Evolutionary conservation across 2,888 invertebrate species (phyloP).

Genomic region (Drosophila putrida): DNA sequence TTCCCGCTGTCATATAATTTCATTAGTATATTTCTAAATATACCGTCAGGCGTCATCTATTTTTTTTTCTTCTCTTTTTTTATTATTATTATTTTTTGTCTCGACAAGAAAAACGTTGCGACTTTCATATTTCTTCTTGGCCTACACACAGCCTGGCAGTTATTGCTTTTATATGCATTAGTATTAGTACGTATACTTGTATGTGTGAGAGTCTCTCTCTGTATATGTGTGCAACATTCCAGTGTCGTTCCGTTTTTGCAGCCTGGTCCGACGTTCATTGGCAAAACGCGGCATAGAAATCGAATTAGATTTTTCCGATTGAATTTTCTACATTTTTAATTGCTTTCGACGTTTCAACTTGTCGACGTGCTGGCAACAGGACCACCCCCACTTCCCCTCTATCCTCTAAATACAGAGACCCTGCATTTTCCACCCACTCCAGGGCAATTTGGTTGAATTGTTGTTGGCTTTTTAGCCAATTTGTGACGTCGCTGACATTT

Average conservation of each 20-base stretch:
- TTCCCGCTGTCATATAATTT: slow-evolving; percentile 70
- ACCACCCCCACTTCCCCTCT: background rate
- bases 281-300: slow-evolving; percentile 80
- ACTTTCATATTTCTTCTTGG: slow-evolving; percentile 74
- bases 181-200: slow-evolving; percentile 25
- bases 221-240: slow-evolving; percentile 53
- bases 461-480: slow-evolving; percentile 74
- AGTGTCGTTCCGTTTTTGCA: slow-evolving; percentile 50
- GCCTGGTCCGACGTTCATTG: slow-evolving; percentile 60
- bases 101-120: slow-evolving; percentile 55
- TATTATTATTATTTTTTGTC: slow-evolving; percentile 20
- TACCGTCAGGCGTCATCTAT: slow-evolving; percentile 45
- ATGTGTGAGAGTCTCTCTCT: slow-evolving; percentile 28
- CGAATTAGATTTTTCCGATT: slow-evolving; percentile 85
- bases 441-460: slow-evolving; percentile 46
- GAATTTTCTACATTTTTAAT: slow-evolving; percentile 85
- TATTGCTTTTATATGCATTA: slow-evolving; percentile 63
- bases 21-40: slow-evolving; percentile 77
- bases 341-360: slow-evolving; percentile 82
- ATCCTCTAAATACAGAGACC: slow-evolving; percentile 21
- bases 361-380: slow-evolving; percentile 55
- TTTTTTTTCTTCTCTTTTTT: slow-evolving; percentile 17
- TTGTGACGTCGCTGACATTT: slow-evolving; percentile 74
- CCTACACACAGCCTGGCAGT: slow-evolving; percentile 70
- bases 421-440: slow-evolving; percentile 16